Evolutionary conservation across 2,113 vertebrate species (phyloP).

Genomic region (Upupa epops): DNA sequence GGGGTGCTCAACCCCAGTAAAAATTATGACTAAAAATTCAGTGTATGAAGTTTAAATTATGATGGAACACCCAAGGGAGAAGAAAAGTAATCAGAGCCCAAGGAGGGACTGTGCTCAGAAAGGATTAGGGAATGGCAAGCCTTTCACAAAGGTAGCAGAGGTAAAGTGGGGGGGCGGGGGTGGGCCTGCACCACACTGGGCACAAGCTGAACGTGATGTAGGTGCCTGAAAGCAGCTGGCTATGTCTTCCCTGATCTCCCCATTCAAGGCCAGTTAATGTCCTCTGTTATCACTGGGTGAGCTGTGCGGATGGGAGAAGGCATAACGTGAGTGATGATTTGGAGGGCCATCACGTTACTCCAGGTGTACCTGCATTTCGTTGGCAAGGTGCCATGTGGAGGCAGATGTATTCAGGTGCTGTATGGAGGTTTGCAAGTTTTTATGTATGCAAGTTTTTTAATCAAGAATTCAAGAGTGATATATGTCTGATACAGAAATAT

Average conservation of each 20-base stretch:
- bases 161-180: accelerated
- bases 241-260: background rate
- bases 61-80: accelerated
- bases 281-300: accelerated
- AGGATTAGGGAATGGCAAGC: accelerated
- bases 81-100: background rate
- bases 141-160: background rate
- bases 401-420: background rate
- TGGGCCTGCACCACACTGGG: background rate
- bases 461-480: background rate
- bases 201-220: background rate
- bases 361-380: background rate
- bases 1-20: background rate
- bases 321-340: accelerated
- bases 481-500: background rate
- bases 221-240: no score
- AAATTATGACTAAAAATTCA: background rate
- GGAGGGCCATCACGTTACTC: accelerated
- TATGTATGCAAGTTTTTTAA: no score
- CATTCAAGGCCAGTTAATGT: background rate
- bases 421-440: no score
- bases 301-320: background rate
- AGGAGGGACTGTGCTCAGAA: background rate
- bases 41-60: background rate
- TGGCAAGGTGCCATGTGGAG: background rate